These are phyloP conservation scores for Psilopsiagon aymara DNA, from an alignment of 2,113 vertebrate species.

Conservation along the genomic window DNA sequence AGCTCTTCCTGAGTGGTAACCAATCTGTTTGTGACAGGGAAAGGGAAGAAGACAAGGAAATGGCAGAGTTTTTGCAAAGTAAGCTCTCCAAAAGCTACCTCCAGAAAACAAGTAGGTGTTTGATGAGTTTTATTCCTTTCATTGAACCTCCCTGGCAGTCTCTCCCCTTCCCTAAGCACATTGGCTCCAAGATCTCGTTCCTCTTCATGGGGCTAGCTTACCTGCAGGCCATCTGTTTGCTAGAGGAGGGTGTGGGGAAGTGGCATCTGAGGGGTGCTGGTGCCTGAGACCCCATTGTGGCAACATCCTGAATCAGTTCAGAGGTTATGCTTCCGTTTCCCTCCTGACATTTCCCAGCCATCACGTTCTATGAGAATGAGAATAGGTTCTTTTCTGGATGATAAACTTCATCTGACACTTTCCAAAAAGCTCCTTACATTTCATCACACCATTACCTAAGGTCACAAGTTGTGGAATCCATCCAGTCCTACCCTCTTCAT, in stretches of 20 bases:
- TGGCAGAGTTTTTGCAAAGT: slow-evolving; percentile 87
- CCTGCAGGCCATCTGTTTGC: neutral
- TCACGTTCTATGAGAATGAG: neutral
- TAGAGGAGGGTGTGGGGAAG: neutral
- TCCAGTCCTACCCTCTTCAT: neutral
- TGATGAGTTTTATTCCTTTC: neutral
- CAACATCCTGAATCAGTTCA: neutral
- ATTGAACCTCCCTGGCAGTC: neutral
- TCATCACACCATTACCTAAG: neutral
- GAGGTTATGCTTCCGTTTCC: neutral
- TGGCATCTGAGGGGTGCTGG: neutral
- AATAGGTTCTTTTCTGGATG: neutral
- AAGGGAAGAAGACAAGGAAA: slow-evolving; percentile 89
- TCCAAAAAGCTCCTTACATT: neutral
- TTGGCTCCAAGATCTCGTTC: neutral
- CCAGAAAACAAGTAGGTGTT: slow-evolving; percentile 79
- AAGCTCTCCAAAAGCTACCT: slow-evolving; percentile 80
- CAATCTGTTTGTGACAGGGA: slow-evolving; percentile 72
- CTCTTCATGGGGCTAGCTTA: neutral
- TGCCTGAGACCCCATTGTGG: neutral
- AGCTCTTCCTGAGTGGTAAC: neutral
- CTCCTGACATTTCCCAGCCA: neutral
- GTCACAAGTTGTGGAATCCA: neutral
- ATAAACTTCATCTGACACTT: neutral
- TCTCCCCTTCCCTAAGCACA: neutral